Base-by-base conservation (phyloP, 2,113 vertebrate genomes). In the Perccottus glenii region DNA sequence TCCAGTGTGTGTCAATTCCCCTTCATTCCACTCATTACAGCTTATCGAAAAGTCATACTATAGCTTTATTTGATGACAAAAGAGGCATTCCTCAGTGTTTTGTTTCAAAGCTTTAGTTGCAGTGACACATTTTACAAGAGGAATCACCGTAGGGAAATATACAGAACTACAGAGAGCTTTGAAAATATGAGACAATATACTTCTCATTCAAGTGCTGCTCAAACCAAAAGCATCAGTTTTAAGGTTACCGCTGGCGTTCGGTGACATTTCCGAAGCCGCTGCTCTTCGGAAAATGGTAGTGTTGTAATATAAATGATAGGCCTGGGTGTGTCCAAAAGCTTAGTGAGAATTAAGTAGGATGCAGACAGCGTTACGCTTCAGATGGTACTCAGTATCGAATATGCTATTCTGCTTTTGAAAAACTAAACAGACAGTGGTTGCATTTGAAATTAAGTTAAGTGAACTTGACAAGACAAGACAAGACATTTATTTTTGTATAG, bases 1-100 rank as follows among this genome's bases (percentile, higher is more conserved):
- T 12, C n/a, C 19, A 42, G 49, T 10, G 36, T 14, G 40, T 46
- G 47, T 45, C 50, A 16, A 5, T 53, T 11, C 19, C 11, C 44
- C 50, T 10, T 48, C 33, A 60, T 72, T 46, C 52, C 60, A 42
- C 10, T 51, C 19, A 40, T 49, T 46, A 59, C 4, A 40, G 47
- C 44, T 56, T 10, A 4, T 45, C 49, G 15, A 57, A 47, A 65
- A 2, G 8, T 11, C 66, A 60, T 40, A 0, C 6, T 6, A 48
- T 64, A 49, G 11, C 35, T 50, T 53, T 62, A 61, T 47, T 70
- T 11, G 11, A 35, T 12, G 49, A 19, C 5, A 14, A 44, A 36
- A 40, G 10, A 46, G 42, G 42, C 42, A 43, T 43, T 43, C 42
- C 6, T 43, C 10, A 14, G 12, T 46, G 12, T 46, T 33, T 33